These are phyloP conservation scores for Xenopus tropicalis DNA, from an alignment of 2,113 vertebrate species.

Conservation along the genomic window UCB_Xtro_10.0 CM004443.2:155802501-155803000, in stretches of 20 bases:
- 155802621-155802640: slow-evolving; percentile 48
- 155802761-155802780: not conserved
- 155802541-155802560: not conserved
- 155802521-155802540: not conserved
- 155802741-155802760: slow-evolving; percentile 4
- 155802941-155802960: not conserved
- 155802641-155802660: slow-evolving; percentile 55
- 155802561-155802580: slow-evolving; percentile 30
- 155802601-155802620: slow-evolving; percentile 45
- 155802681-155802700: slow-evolving; percentile 49
- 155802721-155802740: slow-evolving; percentile 38
- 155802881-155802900: not conserved
- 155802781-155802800: slow-evolving; percentile 20
- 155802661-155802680: slow-evolving; percentile 45
- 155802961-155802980: not conserved
- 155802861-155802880: not conserved
- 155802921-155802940: not conserved
- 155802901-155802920: not conserved
- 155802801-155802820: slow-evolving; percentile 7
- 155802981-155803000: not conserved
- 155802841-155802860: not conserved
- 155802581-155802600: slow-evolving; percentile 51
- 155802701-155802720: slow-evolving; percentile 43
- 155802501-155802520: not conserved
- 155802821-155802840: slow-evolving; percentile 5